phyloP scores from a whole-genome alignment of 2,797 vertebrate genomes.

The Craterocephalus amniculus region DNA sequence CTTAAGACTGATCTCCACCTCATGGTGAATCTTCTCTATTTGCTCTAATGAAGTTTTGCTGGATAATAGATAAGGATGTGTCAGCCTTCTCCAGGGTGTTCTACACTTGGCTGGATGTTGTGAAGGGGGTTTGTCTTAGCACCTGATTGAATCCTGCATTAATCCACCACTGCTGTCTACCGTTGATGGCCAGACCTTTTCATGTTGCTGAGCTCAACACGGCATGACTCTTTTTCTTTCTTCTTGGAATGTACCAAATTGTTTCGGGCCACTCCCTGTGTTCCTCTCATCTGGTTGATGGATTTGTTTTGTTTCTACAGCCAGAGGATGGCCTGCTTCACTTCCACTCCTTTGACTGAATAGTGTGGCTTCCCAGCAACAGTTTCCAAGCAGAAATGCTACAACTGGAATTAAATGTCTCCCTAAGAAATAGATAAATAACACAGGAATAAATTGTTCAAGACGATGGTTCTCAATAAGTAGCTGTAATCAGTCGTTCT shows the following conservation, averaged over 20 bases:
- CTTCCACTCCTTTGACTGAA: conserved; percentile 6
- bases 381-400: not conserved
- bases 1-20: conserved; percentile 8
- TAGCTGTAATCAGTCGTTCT: not conserved
- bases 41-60: conserved; percentile 17
- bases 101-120: conserved; percentile 14
- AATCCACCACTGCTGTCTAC: conserved; percentile 12
- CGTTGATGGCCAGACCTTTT: conserved; percentile 9
- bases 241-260: not conserved
- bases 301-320: conserved; percentile 20
- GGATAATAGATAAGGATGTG: conserved; percentile 4
- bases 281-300: conserved; percentile 16
- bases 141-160: conserved; percentile 8
- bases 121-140: conserved; percentile 2
- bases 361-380: conserved; percentile 2
- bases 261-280: not conserved
- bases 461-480: not conserved
- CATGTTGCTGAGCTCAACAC: conserved; percentile 15
- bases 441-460: not conserved
- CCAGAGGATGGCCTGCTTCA: conserved; percentile 3
- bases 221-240: not conserved
- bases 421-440: not conserved
- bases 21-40: not conserved
- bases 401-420: not conserved
- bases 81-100: conserved; percentile 5